Conservation (phyloP, 2,888 invertebrate species). For the Abrostola tripartita region DNA sequence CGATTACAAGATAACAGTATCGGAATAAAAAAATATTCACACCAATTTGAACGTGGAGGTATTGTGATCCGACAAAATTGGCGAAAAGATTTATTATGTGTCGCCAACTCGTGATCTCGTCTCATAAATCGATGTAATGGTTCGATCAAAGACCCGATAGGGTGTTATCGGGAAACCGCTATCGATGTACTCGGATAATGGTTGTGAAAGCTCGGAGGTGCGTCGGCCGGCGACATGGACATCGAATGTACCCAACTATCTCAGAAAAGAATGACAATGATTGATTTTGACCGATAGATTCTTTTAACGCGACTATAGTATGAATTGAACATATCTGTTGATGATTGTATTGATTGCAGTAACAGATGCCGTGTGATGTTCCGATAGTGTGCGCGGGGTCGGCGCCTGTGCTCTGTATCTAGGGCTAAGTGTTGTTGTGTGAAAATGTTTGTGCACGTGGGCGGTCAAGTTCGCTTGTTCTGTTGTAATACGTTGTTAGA, state of each 20-base stretch:
- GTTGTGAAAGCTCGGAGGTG: conserved; percentile 74
- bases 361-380: conserved; percentile 56
- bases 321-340: conserved; percentile 46
- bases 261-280: conserved; percentile 68
- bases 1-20: conserved; percentile 64
- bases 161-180: conserved; percentile 69
- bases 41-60: conserved; percentile 56
- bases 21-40: conserved; percentile 61
- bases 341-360: conserved; percentile 57
- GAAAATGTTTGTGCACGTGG: conserved; percentile 73
- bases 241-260: conserved; percentile 59
- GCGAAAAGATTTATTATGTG: conserved; percentile 74
- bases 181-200: conserved; percentile 68
- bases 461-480: conserved; percentile 80
- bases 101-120: conserved; percentile 71
- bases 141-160: conserved; percentile 72
- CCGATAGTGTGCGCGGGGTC: conserved; percentile 20
- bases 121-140: conserved; percentile 80
- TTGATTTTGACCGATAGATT: conserved; percentile 66
- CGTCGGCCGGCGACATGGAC: conserved; percentile 51
- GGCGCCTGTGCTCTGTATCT: conserved; percentile 47
- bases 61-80: conserved; percentile 69
- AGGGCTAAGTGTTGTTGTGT: conserved; percentile 62
- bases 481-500: conserved; percentile 75
- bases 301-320: conserved; percentile 50